These are phyloP conservation scores for Lathronympha strigana DNA, from an alignment of 2,888 invertebrate species.

Conservation along the genomic window DNA sequence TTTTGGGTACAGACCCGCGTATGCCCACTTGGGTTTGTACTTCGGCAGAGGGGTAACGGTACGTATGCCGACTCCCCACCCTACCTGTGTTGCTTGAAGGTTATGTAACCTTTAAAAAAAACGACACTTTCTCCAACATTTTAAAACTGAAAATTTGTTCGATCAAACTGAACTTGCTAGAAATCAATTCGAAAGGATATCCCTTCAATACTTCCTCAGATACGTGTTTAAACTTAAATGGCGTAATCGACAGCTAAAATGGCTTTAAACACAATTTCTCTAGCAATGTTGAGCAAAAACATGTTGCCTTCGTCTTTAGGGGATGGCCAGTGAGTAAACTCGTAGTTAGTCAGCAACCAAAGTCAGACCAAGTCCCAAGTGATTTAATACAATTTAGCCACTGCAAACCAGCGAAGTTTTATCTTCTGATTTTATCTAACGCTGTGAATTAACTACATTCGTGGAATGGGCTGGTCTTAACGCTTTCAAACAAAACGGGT, in stretches of 20 bases:
- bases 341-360: constrained; percentile 27
- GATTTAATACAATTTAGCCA: constrained; percentile 38
- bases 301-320: constrained; percentile 18
- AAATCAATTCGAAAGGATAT: neutral
- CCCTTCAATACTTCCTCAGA: neutral
- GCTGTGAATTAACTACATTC: constrained; percentile 30
- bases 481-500: constrained; percentile 8
- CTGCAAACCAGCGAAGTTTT: constrained; percentile 31
- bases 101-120: too few species aligned
- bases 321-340: constrained; percentile 19
- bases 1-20: too few species aligned
- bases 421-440: constrained; percentile 37
- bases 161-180: too few species aligned
- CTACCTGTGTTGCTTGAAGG: too few species aligned
- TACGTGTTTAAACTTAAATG: constrained; percentile 4
- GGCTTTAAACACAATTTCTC: constrained; percentile 17
- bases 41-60: too few species aligned
- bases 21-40: too few species aligned
- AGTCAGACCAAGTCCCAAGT: constrained; percentile 34
- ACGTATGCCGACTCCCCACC: too few species aligned
- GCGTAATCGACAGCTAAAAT: constrained; percentile 11
- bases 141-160: too few species aligned
- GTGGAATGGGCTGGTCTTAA: constrained; percentile 16
- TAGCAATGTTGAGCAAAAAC: neutral
- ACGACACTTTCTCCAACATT: too few species aligned